Conservation (phyloP, 2,797 vertebrate species). For the Pangasius djambal region DNA sequence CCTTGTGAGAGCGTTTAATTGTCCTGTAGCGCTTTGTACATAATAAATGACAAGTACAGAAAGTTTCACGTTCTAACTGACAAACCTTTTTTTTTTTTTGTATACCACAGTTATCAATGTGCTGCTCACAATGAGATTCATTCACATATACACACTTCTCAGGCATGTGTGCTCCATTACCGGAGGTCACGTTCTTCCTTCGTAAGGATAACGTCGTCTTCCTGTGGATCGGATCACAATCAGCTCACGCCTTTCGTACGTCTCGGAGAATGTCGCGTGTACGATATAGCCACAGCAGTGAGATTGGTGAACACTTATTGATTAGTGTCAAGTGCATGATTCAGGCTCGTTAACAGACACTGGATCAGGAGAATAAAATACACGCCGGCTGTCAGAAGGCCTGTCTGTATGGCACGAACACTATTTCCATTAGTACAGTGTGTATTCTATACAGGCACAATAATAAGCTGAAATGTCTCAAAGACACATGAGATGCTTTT, state of each 20-base stretch:
- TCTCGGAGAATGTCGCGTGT: not conserved
- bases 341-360: not conserved
- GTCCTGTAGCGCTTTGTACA: conserved; percentile 91
- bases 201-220: not conserved
- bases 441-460: conserved; percentile 39
- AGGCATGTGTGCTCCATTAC: not conserved
- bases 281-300: not conserved
- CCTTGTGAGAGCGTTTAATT: conserved; percentile 65
- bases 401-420: not conserved
- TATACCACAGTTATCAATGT: not conserved
- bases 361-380: not conserved
- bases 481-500: conserved; percentile 5
- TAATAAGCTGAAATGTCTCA: not conserved
- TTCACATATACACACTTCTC: not conserved
- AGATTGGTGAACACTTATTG: not conserved
- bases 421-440: not conserved
- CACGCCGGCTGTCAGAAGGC: not conserved
- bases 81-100: not conserved
- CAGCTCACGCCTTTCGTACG: not conserved
- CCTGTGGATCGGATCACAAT: not conserved
- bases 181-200: not conserved
- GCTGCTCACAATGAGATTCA: not conserved
- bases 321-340: not conserved
- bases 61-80: conserved; percentile 77
- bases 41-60: conserved; percentile 85